These are phyloP conservation scores for Notolepis coatsorum DNA, from an alignment of 2,797 vertebrate species.

Conservation along the genomic window DNA sequence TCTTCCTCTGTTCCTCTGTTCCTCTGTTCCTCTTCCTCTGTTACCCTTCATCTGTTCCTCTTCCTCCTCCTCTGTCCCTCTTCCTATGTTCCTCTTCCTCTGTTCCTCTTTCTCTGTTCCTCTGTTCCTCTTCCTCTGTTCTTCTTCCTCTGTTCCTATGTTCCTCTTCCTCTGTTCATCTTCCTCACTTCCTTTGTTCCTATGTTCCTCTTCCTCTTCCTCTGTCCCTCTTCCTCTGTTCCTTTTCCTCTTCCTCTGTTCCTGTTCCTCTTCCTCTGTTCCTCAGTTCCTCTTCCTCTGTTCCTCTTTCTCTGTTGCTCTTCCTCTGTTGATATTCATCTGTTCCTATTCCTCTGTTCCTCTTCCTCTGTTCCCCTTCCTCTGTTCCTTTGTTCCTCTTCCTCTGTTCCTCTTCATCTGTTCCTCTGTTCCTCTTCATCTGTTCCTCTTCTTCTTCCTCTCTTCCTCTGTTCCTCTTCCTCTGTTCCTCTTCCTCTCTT, in stretches of 20 bases:
- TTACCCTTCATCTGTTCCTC: neutral
- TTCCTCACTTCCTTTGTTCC: too few species aligned
- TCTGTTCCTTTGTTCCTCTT: too few species aligned
- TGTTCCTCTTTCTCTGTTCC: neutral
- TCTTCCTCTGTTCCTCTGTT: too few species aligned
- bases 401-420: neutral
- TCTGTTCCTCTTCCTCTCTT: neutral
- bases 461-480: neutral
- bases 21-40: too few species aligned
- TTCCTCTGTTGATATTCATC: too few species aligned
- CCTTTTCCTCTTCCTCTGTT: too few species aligned
- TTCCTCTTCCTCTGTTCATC: too few species aligned
- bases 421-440: slow-evolving; percentile 2
- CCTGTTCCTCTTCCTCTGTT: too few species aligned
- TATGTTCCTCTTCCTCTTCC: neutral
- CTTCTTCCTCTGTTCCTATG: neutral
- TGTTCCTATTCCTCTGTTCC: too few species aligned
- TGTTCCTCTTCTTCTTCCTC: slow-evolving; percentile 4
- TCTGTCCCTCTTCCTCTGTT: neutral
- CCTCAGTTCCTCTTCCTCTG: neutral
- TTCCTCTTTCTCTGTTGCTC: neutral
- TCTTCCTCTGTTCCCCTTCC: too few species aligned
- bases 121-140: neutral
- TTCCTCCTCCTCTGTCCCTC: too few species aligned
- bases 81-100: too few species aligned